These are phyloP conservation scores for Drymonia ruficornis DNA, from an alignment of 2,888 invertebrate genomes.

Conservation along the genomic window DNA sequence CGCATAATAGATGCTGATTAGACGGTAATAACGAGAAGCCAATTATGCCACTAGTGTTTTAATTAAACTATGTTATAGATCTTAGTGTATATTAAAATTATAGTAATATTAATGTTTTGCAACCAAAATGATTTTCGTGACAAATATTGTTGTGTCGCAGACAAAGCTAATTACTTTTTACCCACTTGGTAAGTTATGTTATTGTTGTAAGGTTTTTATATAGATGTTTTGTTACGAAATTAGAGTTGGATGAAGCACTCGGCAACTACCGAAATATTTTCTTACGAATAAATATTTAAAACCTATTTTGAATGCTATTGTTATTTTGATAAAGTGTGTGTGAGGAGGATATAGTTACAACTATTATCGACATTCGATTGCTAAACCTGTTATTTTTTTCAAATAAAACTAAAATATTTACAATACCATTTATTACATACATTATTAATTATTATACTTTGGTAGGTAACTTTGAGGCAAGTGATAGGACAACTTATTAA, in stretches of 20 bases:
- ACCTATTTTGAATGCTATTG: slow-evolving; percentile 8
- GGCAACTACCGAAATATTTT: slow-evolving; percentile 37
- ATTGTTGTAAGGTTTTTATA: slow-evolving; percentile 2
- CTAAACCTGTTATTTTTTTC: not conserved
- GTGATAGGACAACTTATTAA: slow-evolving; percentile 33
- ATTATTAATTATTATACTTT: slow-evolving; percentile 38
- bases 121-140: slow-evolving; percentile 1
- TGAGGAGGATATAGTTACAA: too few species aligned
- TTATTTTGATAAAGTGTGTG: not conserved
- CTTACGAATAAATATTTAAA: slow-evolving; percentile 40
- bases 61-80: slow-evolving; percentile 23
- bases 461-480: slow-evolving; percentile 41
- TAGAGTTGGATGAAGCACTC: slow-evolving; percentile 15
- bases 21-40: slow-evolving; percentile 24
- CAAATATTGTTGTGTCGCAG: not conserved
- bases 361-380: too few species aligned
- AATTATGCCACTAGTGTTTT: slow-evolving; percentile 33
- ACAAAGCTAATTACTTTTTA: not conserved
- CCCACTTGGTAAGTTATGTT: slow-evolving; percentile 3
- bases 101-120: not conserved
- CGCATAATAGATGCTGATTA: slow-evolving; percentile 37
- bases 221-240: slow-evolving; percentile 36
- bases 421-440: slow-evolving; percentile 42
- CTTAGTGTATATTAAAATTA: slow-evolving; percentile 14
- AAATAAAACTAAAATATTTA: slow-evolving; percentile 21